Conservation (phyloP, 1,140 invertebrate species). For the Pogonomyrmex californicus region DNA sequence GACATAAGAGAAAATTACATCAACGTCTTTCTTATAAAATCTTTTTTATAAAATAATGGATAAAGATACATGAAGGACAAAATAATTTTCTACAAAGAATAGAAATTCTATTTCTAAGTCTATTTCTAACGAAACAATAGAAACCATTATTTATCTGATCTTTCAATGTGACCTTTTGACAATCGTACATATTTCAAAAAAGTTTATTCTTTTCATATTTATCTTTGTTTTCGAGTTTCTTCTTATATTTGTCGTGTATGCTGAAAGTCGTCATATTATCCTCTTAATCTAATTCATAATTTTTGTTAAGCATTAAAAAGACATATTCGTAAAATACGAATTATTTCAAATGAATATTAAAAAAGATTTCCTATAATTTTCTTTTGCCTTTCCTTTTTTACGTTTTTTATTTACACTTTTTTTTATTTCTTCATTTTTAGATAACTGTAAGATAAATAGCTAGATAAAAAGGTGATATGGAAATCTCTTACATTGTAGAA, state of each 20-base stretch:
- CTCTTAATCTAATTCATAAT: conserved; percentile 9
- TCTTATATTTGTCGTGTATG: conserved; percentile 5
- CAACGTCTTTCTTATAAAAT: too few species aligned
- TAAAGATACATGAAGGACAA: too few species aligned
- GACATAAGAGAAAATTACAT: too few species aligned
- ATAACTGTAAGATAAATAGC: background rate
- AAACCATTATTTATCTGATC: conserved; percentile 64
- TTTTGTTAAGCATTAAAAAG: too few species aligned
- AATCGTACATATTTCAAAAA: conserved; percentile 61
- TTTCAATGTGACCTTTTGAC: conserved; percentile 70
- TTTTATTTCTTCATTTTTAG: background rate
- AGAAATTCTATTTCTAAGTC: too few species aligned
- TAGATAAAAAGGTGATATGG: background rate
- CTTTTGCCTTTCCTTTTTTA: background rate
- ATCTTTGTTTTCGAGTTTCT: conserved; percentile 50
- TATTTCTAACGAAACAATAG: background rate
- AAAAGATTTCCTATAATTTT: background rate
- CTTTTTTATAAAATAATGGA: too few species aligned
- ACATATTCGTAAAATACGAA: background rate
- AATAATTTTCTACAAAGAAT: too few species aligned
- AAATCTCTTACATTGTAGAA: background rate
- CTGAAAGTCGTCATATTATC: conserved; percentile 65
- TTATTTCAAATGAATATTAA: background rate
- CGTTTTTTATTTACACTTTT: background rate
- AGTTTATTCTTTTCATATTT: conserved; percentile 32